These are phyloP conservation scores for Solenopsis fugax DNA, from an alignment of 1,140 invertebrate species.

Conservation along the genomic window DNA sequence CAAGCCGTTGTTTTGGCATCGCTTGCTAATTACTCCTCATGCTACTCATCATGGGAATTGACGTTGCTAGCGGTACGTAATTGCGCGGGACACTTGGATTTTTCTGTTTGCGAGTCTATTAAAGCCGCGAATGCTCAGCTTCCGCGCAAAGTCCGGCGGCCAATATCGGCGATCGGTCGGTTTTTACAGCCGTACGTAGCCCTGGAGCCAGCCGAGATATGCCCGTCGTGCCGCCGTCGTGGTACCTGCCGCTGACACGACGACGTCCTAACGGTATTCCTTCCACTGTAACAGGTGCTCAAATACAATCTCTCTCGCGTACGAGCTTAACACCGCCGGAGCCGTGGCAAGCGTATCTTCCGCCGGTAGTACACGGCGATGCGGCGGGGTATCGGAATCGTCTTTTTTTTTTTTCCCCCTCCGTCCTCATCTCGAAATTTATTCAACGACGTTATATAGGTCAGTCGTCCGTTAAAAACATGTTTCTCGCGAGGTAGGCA, in stretches of 20 bases:
- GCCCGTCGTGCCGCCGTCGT: conserved; percentile 58
- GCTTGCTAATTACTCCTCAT: neutral
- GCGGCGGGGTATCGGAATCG: conserved; percentile 7
- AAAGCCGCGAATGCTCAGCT: neutral
- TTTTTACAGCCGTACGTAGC: conserved; percentile 53
- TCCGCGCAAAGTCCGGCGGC: neutral
- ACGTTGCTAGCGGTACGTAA: neutral
- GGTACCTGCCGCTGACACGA: conserved; percentile 83
- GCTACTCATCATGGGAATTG: neutral
- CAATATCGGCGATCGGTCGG: conserved; percentile 22
- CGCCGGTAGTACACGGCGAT: neutral
- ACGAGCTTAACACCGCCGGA: conserved; percentile 71
- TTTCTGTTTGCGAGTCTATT: neutral
- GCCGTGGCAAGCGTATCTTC: conserved; percentile 16
- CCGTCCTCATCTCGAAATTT: conserved; percentile 67
- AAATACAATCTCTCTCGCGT: conserved; percentile 76
- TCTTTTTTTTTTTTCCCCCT: neutral
- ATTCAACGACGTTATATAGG: conserved; percentile 74
- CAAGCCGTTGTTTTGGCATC: neutral
- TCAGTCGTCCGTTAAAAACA: conserved; percentile 79
- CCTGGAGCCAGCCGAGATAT: conserved; percentile 64
- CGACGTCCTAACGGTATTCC: conserved; percentile 82
- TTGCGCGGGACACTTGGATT: neutral
- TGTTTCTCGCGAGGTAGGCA: conserved; percentile 61
- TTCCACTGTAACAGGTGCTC: conserved; percentile 83